Base-by-base conservation (phyloP, 2,113 vertebrate genomes). In the Asarcornis scutulata region DNA sequence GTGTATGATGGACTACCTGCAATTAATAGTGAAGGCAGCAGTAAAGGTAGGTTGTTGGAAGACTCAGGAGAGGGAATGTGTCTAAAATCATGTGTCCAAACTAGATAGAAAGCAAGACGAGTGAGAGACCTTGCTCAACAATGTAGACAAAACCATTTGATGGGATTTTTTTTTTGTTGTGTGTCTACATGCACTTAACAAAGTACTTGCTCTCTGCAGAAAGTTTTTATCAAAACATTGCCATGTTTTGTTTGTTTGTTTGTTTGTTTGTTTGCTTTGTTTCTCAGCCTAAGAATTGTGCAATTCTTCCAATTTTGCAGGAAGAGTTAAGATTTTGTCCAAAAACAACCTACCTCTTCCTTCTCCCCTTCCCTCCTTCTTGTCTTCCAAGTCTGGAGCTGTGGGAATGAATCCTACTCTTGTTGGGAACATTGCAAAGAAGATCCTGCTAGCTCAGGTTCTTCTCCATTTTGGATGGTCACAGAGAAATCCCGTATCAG, bases 221-320 rank as follows among this genome's bases (percentile, higher is more conserved):
- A 79, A 48, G 17, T 12, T 11, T 29, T 71, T 42, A 48, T 79
- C 58, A 56, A 89, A 88, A 64, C 7, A 50, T 32, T 71, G 17
- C 8, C 42, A 6, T n/a, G 36, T 6, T 16, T 38, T 25, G 11
- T 9, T 27, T 26, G 36, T 7, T 40, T 44, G 4, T 93, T 90
- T 83, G 14, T 38, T 25, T 17, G 9, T 27, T 26, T 38, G 23
- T 52, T 52, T 52, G 23, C 21, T 63, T 59, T 23, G 25, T 38
- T 29, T 38, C 36, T 64, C 52, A 87, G 50, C 5, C 16, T 48
- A 80, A n/a, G 36, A 56, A 72, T n/a, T 16, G 4, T 42, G 40
- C 40, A 40, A 40, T 40, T 40, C 40, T 83, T 55, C 32, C 44
- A n/a, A 52, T 90, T 86, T 94, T 95, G 7, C n/a, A 84, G 38